phyloP scores from a whole-genome alignment of 2,113 vertebrate genomes.

The Chelonoidis abingdonii region DNA sequence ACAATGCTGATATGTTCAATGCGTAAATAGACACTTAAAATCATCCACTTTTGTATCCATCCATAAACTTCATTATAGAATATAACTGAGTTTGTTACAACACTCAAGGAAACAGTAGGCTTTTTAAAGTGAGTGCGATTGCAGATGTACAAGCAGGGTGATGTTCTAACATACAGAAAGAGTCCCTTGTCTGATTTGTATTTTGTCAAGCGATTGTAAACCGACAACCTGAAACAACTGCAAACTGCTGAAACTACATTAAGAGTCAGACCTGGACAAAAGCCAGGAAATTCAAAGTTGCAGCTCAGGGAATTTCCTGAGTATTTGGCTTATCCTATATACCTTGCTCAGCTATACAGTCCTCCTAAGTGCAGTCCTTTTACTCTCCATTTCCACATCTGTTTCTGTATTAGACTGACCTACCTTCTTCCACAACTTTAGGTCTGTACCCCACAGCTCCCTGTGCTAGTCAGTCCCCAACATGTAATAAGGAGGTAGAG shows the following conservation, averaged over 20 bases:
- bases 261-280: not conserved
- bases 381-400: not conserved
- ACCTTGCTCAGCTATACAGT: not conserved
- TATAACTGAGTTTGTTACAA: not conserved
- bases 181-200: not conserved
- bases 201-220: not conserved
- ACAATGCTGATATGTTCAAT: not conserved
- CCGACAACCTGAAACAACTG: not conserved
- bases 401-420: not conserved
- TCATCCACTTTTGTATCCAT: not conserved
- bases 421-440: not conserved
- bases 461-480: not conserved
- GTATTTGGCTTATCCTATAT: not conserved
- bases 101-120: not conserved
- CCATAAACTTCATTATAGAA: not conserved
- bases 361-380: not conserved
- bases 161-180: not conserved
- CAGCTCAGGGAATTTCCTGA: not conserved
- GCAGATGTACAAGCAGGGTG: accelerated
- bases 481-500: not conserved
- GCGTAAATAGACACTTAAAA: not conserved
- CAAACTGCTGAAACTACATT: not conserved
- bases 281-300: not conserved
- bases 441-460: not conserved
- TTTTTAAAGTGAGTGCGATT: not conserved